A percentile compares a stretch with the other conserved stretches of the same genome.
Evolutionary conservation across 2,888 invertebrate species (phyloP).

Genomic region (Tanytarsus gracilentus): DNA sequence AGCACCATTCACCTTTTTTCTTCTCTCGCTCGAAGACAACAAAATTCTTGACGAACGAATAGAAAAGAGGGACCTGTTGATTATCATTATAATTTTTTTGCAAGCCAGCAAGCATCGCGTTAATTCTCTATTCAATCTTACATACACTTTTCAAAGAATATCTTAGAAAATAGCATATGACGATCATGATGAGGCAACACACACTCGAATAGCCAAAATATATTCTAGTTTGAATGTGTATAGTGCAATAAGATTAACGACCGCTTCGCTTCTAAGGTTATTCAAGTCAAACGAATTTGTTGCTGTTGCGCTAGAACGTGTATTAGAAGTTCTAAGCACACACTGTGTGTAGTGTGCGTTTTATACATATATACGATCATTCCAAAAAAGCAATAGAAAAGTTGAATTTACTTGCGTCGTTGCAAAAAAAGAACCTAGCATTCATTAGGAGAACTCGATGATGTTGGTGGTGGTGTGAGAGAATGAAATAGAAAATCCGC

Average conservation of each 20-base stretch:
- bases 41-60: neutral
- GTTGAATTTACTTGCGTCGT: too few relatives aligned
- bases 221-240: constrained; percentile 14
- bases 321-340: constrained; percentile 19
- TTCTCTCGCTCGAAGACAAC: too few relatives aligned
- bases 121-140: too few relatives aligned
- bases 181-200: constrained; percentile 2
- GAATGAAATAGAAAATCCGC: neutral
- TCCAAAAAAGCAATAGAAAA: too few relatives aligned
- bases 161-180: constrained; percentile 1
- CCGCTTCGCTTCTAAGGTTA: constrained; percentile 28
- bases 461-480: too few relatives aligned
- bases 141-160: too few relatives aligned
- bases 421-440: constrained; percentile 6
- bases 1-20: constrained; percentile 6
- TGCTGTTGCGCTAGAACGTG: constrained; percentile 1
- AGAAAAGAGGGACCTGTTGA: too few relatives aligned
- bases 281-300: constrained; percentile 26
- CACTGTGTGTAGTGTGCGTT: too few relatives aligned
- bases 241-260: constrained; percentile 28
- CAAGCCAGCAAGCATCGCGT: too few relatives aligned
- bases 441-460: constrained; percentile 8
- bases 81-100: too few relatives aligned
- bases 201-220: neutral
- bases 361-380: too few relatives aligned